Evolutionary conservation across 1,140 invertebrate genomes (phyloP).

Genomic region (Tetranychus cinnabarinus): DNA sequence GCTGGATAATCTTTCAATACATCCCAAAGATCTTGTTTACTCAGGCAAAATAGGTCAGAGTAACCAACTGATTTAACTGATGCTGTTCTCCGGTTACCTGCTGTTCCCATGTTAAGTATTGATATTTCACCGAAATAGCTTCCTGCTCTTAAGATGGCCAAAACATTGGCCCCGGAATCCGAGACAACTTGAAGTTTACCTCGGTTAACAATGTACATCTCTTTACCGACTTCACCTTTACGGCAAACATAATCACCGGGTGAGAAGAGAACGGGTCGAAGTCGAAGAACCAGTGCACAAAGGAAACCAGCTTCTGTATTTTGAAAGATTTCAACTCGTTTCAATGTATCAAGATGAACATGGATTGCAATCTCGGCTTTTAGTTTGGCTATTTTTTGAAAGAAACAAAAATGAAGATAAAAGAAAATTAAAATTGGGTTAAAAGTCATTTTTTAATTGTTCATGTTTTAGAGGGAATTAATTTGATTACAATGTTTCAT

Average conservation of each 20-base stretch:
- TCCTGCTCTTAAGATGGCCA: conserved; percentile 84
- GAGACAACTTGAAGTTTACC: conserved; percentile 79
- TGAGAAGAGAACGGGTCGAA: conserved; percentile 85
- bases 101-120: conserved; percentile 90
- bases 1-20: conserved; percentile 95
- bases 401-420: too few species aligned
- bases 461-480: too few species aligned
- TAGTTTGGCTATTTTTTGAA: conserved; percentile 44
- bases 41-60: conserved; percentile 91
- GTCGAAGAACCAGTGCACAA: conserved; percentile 76
- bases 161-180: conserved; percentile 50
- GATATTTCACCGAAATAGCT: conserved; percentile 99
- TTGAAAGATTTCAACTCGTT: conserved; percentile 95
- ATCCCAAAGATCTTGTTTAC: conserved; percentile 98
- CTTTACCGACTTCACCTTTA: conserved; percentile 95
- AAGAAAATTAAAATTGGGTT: too few species aligned
- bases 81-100: conserved; percentile 87
- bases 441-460: too few species aligned
- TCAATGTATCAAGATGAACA: conserved; percentile 89
- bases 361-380: conserved; percentile 98
- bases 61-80: conserved; percentile 91
- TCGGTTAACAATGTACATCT: conserved; percentile 97
- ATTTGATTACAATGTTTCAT: too few species aligned
- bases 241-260: conserved; percentile 95
- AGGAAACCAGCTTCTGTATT: conserved; percentile 96